Evolutionary conservation across 1,140 invertebrate genomes (phyloP).

Genomic region (Lamellibrachia luymesi): DNA sequence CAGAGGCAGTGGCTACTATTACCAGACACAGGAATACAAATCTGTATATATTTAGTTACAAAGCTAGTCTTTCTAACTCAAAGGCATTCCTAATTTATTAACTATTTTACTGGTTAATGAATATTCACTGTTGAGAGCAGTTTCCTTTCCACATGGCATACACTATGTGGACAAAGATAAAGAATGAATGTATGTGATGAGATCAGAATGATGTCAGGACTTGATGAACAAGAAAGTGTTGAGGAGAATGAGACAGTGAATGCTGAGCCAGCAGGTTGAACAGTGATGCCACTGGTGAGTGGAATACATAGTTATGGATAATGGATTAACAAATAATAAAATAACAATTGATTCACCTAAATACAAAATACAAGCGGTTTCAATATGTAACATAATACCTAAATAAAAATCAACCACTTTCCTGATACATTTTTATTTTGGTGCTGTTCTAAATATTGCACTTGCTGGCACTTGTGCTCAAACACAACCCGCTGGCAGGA

Average conservation of each 20-base stretch:
- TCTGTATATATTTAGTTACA: not conserved
- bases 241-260: no score
- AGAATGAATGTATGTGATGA: not conserved
- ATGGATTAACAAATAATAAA: no score
- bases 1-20: not conserved
- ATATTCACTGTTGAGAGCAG: not conserved
- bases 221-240: no score
- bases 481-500: not conserved
- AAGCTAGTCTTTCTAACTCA: not conserved
- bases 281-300: no score
- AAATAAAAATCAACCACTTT: not conserved
- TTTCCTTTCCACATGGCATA: not conserved
- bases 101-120: not conserved
- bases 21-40: no score
- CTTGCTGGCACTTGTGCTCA: not conserved
- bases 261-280: no score
- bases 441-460: not conserved
- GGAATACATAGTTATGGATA: no score
- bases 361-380: no score
- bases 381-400: no score
- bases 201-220: no score
- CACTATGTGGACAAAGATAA: not conserved
- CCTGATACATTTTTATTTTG: not conserved
- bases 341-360: no score
- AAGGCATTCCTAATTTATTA: not conserved